Conservation (phyloP, 2,888 invertebrate genomes). For the Sminthurinus aureus region DNA sequence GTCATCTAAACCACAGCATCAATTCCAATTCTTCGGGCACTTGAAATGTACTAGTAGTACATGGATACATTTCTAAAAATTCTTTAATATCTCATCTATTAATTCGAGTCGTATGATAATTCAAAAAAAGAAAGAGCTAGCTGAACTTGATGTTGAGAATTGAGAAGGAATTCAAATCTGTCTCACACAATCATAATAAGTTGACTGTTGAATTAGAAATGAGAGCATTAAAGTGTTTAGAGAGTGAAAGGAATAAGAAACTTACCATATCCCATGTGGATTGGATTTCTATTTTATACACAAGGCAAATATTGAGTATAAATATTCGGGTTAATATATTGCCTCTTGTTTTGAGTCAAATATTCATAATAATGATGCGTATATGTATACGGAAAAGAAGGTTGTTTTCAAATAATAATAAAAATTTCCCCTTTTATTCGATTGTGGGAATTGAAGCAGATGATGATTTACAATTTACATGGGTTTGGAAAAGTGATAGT, state of each 20-base stretch:
- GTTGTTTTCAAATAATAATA: conserved; percentile 40
- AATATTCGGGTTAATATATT: conserved; percentile 36
- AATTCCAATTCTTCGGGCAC: no score
- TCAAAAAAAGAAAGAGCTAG: no score
- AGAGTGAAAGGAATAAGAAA: not conserved
- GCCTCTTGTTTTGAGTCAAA: conserved; percentile 46
- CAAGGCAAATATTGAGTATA: not conserved
- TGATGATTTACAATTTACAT: conserved; percentile 37
- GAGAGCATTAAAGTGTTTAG: not conserved
- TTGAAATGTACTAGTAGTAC: no score
- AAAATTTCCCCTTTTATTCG: conserved; percentile 30
- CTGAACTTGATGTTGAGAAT: no score
- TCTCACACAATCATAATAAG: not conserved
- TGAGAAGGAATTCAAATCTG: not conserved
- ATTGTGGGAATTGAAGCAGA: conserved; percentile 39
- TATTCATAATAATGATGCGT: conserved; percentile 46
- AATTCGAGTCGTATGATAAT: no score
- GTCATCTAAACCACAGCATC: no score
- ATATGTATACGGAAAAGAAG: conserved; percentile 35
- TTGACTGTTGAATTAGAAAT: not conserved
- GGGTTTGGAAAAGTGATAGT: not conserved
- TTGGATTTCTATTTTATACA: not conserved
- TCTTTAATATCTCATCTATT: no score
- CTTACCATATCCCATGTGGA: not conserved
- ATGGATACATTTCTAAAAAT: no score